Base-by-base conservation (phyloP, 2,113 vertebrate species). In the Boleophthalmus pectinirostris region DNA sequence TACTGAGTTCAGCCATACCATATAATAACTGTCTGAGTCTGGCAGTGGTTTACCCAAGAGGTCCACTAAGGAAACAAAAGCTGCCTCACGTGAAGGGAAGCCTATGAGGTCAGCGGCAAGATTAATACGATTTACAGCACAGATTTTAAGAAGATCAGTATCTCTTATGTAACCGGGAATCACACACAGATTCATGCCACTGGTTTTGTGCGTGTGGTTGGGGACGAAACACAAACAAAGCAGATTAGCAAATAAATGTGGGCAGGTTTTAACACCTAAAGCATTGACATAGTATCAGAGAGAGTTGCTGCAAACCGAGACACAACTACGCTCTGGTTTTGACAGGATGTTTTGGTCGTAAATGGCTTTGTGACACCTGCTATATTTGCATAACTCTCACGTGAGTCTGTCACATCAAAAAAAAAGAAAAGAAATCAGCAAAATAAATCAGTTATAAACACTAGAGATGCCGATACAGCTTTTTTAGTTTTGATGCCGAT, bases 101-200 rank as follows among this genome's bases (percentile, higher is more conserved):
- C 70, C 2, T 5, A 54, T 61, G 58, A 79, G 54, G 71, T 70
- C 79, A 70, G 21, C 20, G 25, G 61, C 73, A 61, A 74, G 87
- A 88, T 90, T 89, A 88, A 75, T 46, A 11, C 71, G 73, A 74
- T 77, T 86, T 76, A 75, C 70, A 76, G 77, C 83, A 68, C 66
- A 80, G 85, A 88, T 82, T 87, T 83, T 89, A 89, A 90, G 81
- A 79, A 86, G 87, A 88, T 92, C 85, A 85, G 75, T 33, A 60
- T 63, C 66, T 82, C 72, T 91, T 91, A 89, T 43, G 65, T 88
- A 91, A 91, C 72, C 57, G 29, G 9, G 70, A 78, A 77, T 70
- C 33, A 61, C 60, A 76, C 57, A 8, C 60, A n/a, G 45, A 73
- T 74, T 43, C 70, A 68, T 64, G 0, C 12, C 12, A 9, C 33